Evolutionary conservation across 2,888 invertebrate genomes (phyloP).

Genomic region (Dermolepida albohirtum): DNA sequence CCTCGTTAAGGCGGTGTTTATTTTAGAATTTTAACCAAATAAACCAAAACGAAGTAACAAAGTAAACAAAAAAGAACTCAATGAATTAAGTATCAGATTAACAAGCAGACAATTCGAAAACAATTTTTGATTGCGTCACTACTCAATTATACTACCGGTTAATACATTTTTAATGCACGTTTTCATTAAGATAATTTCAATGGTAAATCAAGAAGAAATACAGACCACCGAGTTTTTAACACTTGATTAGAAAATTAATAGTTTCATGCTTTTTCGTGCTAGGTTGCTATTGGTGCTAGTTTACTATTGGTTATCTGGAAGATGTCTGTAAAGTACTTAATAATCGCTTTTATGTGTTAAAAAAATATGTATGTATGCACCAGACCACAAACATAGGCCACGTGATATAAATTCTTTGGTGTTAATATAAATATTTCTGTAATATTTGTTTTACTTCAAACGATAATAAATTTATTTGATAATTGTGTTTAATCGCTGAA

Average conservation of each 20-base stretch:
- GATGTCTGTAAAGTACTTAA: too few relatives aligned
- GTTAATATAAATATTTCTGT: too few relatives aligned
- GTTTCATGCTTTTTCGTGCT: too few relatives aligned
- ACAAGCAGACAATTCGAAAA: constrained; percentile 25
- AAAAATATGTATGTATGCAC: too few relatives aligned
- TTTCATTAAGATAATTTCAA: constrained; percentile 29
- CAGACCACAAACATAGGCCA: too few relatives aligned
- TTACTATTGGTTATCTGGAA: too few relatives aligned
- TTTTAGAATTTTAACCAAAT: neutral
- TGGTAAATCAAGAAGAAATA: constrained; percentile 8
- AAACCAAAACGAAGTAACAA: constrained; percentile 2
- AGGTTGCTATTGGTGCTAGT: too few relatives aligned
- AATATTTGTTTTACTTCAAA: too few relatives aligned
- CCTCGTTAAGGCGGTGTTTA: constrained; percentile 26
- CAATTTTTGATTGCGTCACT: constrained; percentile 19
- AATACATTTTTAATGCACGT: constrained; percentile 38
- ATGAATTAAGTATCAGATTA: constrained; percentile 25
- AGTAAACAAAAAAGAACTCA: constrained; percentile 2
- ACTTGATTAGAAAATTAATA: neutral
- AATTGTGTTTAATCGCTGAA: too few relatives aligned
- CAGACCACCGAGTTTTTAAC: constrained; percentile 25
- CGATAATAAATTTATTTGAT: too few relatives aligned
- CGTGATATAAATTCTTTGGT: too few relatives aligned
- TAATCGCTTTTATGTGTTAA: too few relatives aligned
- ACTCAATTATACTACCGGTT: constrained; percentile 37